Evolutionary conservation across 2,888 invertebrate genomes (phyloP).

Genomic region (Thysanoteuthis rhombus): DNA sequence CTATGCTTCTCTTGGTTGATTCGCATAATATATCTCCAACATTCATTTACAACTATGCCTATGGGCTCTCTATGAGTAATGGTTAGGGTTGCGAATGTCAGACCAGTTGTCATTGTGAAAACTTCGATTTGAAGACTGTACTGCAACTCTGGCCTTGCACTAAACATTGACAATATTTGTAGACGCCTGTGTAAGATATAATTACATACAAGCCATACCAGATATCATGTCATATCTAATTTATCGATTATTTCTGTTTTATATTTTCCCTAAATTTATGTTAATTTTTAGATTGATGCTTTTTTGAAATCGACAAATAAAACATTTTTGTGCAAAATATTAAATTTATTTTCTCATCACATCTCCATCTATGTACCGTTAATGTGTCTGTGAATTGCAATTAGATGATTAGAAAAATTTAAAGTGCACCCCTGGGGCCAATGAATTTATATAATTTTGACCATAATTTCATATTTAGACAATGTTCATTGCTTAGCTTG

Average conservation of each 20-base stretch:
- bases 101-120: no score
- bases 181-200: no score
- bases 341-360: neutral
- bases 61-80: no score
- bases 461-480: neutral
- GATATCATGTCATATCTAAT: neutral
- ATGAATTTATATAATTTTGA: slow-evolving; percentile 12
- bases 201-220: no score
- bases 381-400: neutral
- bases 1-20: no score
- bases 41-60: no score
- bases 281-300: neutral
- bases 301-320: neutral
- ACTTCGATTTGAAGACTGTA: no score
- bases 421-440: neutral
- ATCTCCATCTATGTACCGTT: neutral
- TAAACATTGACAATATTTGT: no score
- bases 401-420: neutral
- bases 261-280: neutral
- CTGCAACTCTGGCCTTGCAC: no score
- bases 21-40: no score
- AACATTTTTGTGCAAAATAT: neutral
- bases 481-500: neutral
- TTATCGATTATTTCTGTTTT: neutral
- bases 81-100: no score